Base-by-base conservation (phyloP, 2,888 invertebrate genomes). In the Drosophila incognita region DNA sequence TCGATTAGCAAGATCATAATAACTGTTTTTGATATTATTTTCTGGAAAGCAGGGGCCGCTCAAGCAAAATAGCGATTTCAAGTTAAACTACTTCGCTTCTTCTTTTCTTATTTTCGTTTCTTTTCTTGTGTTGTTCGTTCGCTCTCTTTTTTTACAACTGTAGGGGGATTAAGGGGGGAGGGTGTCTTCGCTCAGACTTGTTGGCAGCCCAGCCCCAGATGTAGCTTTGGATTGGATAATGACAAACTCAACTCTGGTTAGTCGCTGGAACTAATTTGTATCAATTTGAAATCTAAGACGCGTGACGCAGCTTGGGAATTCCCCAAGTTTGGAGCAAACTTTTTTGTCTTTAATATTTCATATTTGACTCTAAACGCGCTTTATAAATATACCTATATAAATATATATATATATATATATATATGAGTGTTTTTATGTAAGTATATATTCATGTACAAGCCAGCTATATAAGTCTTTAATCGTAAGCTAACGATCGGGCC, bases 291-390 rank as follows among this genome's bases (percentile, higher is more conserved):
- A 77, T 76, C 51, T 48, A 48, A 71, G n/a, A 75, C 69, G 69
- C 59, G 79, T 88, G 87, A 87, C 88, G 88, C 80, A 87, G 87
- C 51, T 69, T 63, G 86, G 87, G 87, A 87, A 84, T 87, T 88
- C 87, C 87, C 86, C 79, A 79, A 81, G 83, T 83, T 85, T 74
- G 66, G 67, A 76, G 60, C 83, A 85, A 84, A 87, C 79, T 75
- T 77, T 69, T 71, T 69, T 71, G 63, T 76, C 64, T 81, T 81
- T 78, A 75, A 83, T 73, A 83, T 83, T 78, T 76, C 74, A 74
- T 83, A 79, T 64, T 73, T 75, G 66, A 52, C 69, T 69, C 69
- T 63, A 58, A 66, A 49, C 21, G 42, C 58, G 52, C 53, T 65
- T 60, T 57, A 21, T 38, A n/a, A 56, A 18, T 38, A 38, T n/a